phyloP scores from a whole-genome alignment of 2,888 invertebrate genomes.

The Rosalia funebris region DNA sequence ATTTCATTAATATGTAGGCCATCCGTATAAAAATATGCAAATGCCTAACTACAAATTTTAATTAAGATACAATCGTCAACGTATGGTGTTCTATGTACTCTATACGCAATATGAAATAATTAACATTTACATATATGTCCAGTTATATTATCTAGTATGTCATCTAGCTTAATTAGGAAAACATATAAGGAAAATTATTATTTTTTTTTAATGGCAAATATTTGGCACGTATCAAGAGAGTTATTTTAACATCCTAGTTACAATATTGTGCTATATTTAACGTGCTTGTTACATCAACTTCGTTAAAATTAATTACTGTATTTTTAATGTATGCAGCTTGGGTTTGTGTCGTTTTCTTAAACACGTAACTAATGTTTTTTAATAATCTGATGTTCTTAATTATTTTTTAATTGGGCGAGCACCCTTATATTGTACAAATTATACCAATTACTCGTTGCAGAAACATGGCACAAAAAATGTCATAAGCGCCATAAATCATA shows the following conservation, averaged over 20 bases:
- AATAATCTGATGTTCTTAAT: constrained; percentile 43
- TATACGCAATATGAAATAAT: constrained; percentile 22
- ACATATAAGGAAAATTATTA: constrained; percentile 22
- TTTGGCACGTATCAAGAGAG: constrained; percentile 33
- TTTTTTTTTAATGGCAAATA: constrained; percentile 31
- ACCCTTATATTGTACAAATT: constrained; percentile 24
- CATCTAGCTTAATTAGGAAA: constrained; percentile 17
- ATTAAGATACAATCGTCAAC: constrained; percentile 26
- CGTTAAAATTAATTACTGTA: constrained; percentile 40
- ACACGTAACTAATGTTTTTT: constrained; percentile 39
- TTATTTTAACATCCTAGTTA: constrained; percentile 38
- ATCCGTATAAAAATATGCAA: constrained; percentile 21
- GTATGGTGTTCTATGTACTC: constrained; percentile 16
- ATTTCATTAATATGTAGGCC: constrained; percentile 18
- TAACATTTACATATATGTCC: constrained; percentile 24
- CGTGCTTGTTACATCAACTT: constrained; percentile 40
- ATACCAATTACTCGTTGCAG: constrained; percentile 19
- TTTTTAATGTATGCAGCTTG: constrained; percentile 27
- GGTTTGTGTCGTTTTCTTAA: constrained; percentile 20
- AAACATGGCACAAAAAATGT: constrained; percentile 8
- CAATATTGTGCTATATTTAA: constrained; percentile 40
- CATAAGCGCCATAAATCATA: constrained; percentile 1
- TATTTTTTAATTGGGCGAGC: constrained; percentile 41
- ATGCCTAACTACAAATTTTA: constrained; percentile 25
- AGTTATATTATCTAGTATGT: constrained; percentile 18